Evolutionary conservation across 64 coral and sea anemone genomes (phyloP), one percentile per base, ranked within the genome.

Genomic region (Montipora efflorescens): DNA sequence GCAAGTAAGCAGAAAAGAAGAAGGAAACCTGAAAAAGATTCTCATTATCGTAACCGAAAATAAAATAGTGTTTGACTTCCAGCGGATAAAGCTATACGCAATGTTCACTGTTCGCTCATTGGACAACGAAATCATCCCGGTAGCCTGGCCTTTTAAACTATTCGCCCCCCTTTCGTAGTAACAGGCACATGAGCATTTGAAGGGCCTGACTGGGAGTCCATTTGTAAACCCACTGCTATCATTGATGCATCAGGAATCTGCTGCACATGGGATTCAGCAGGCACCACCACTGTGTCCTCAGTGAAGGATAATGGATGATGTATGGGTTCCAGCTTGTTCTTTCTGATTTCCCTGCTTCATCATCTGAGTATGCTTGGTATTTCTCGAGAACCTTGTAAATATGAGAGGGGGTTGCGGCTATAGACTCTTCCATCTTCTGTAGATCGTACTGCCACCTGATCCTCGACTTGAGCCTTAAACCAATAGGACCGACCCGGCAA

Each of bases 391-490:
- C 77, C 18, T 79, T 79, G 48, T 53, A 79, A 48, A 79, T 47
- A 52, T 79, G 47, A 15, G 77, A 79, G 16, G 11, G 11, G 45
- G 19, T 71, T 71, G 20, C 68, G 18, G 68, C 68, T n/a, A 23
- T 23, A 71, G 68, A 71, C 5, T 14, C 68, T 71, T 23, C 47
- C 47, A 79, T 79, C 77, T 79, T 79, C 47, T 79, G 77, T 79
- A 47, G 46, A 52, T n/a, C 47, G 77, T 50, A 52, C 77, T 2
- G 3, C 77, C 47, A 79, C 77, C 10, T 51, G 46, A 79, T 48
- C 47, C 11, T 52, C 47, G 2, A 79, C 75, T 77, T 77, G 77
- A 15, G 48, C 47, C 18, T 52, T 79, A 47, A 77, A 77, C 43
- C 75, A 77, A 18, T 77, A 18, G 11, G 48, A 79, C 77, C 52